Percentiles rank a stretch among this genome's conserved stretches.
Evolutionary conservation across 2,888 invertebrate genomes (phyloP).

Genomic region (Melolontha melolontha): DNA sequence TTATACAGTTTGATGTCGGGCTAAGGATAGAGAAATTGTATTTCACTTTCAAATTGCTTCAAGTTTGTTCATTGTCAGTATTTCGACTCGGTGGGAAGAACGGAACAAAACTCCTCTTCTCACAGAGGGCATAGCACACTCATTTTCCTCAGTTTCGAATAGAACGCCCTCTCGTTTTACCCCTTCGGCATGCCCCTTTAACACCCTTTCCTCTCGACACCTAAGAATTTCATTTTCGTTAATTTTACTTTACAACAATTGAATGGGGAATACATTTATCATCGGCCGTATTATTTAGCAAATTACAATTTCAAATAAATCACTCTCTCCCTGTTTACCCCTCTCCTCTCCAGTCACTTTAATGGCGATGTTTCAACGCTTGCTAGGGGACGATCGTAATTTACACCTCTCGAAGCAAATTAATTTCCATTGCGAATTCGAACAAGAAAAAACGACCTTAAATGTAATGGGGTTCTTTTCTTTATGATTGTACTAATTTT

Average conservation of each 20-base stretch:
- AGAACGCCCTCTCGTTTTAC: slow-evolving; percentile 15
- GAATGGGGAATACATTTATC: slow-evolving; percentile 26
- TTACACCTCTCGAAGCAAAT: slow-evolving; percentile 14
- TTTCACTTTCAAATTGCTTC: slow-evolving; percentile 24
- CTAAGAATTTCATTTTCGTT: slow-evolving; percentile 34
- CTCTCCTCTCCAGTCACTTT: neutral
- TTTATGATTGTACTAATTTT: too few species aligned
- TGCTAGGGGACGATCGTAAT: slow-evolving; percentile 6
- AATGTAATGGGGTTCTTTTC: too few species aligned
- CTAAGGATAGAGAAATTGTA: slow-evolving; percentile 25
- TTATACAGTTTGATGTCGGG: slow-evolving; percentile 7
- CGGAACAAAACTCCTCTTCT: slow-evolving; percentile 17
- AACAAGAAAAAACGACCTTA: neutral
- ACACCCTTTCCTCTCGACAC: slow-evolving; percentile 19
- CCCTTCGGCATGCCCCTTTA: neutral
- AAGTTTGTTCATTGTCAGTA: slow-evolving; percentile 25
- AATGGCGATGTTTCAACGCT: slow-evolving; percentile 11
- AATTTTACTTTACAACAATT: slow-evolving; percentile 24
- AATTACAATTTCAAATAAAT: slow-evolving; percentile 29
- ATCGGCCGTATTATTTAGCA: slow-evolving; percentile 32
- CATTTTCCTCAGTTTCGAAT: slow-evolving; percentile 2
- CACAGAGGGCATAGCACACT: neutral
- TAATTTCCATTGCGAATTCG: slow-evolving; percentile 2
- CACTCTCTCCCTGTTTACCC: neutral
- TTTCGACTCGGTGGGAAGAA: slow-evolving; percentile 10